These are phyloP conservation scores for Dasyornis broadbenti DNA, from an alignment of 2,113 vertebrate species.

Conservation along the genomic window DNA sequence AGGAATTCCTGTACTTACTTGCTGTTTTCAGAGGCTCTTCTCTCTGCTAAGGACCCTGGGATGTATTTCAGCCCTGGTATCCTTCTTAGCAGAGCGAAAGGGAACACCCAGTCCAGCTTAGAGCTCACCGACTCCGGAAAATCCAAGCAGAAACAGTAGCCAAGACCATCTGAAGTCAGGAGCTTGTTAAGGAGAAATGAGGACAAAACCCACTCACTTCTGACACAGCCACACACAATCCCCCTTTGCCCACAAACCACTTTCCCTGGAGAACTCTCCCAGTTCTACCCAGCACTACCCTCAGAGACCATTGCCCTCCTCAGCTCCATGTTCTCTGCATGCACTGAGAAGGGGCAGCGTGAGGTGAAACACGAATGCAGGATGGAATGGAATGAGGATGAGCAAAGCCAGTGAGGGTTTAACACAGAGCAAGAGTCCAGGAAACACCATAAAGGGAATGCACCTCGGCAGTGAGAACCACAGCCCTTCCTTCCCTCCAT, in stretches of 20 bases:
- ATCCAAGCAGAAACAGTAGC: conserved; percentile 75
- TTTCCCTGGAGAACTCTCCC: background rate
- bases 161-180: conserved; percentile 70
- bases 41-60: conserved; percentile 71
- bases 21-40: conserved; percentile 65
- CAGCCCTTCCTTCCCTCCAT: fast-evolving
- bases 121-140: conserved; percentile 65
- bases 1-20: conserved; percentile 60
- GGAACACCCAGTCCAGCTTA: conserved; percentile 71
- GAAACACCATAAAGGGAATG: background rate
- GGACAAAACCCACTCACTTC: background rate
- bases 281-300: background rate
- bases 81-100: conserved; percentile 74
- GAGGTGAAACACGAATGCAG: background rate
- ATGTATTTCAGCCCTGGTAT: conserved; percentile 72
- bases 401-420: background rate
- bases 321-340: fast-evolving
- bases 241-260: background rate
- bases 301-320: background rate
- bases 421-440: background rate
- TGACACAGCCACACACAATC: background rate
- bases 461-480: fast-evolving
- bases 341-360: fast-evolving
- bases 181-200: conserved; percentile 50
- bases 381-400: background rate